Evolutionary conservation across 2,888 invertebrate genomes (phyloP).

Genomic region (Rhorus exstirpatorius): DNA sequence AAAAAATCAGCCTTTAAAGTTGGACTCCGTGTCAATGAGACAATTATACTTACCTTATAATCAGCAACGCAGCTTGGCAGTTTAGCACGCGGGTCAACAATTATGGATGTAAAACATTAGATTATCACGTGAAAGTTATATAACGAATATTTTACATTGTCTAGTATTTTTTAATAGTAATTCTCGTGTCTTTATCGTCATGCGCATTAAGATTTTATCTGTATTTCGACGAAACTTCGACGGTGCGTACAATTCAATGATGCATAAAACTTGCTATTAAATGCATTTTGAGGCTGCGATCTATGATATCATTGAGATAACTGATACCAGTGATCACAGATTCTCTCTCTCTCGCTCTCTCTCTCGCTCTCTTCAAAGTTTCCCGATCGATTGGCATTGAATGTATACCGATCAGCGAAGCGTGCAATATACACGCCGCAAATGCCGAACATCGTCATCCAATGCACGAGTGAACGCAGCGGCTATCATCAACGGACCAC

Average conservation of each 20-base stretch:
- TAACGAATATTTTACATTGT: background rate
- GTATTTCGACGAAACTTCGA: background rate
- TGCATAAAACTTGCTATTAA: background rate
- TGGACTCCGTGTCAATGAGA: no score
- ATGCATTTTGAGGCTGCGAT: background rate
- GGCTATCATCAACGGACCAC: conserved; percentile 28
- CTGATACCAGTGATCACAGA: background rate
- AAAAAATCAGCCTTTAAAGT: no score
- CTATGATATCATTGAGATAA: conserved; percentile 22
- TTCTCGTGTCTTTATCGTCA: conserved; percentile 8
- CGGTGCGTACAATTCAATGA: background rate
- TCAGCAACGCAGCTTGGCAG: no score
- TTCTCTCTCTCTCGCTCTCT: background rate
- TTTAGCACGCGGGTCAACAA: no score
- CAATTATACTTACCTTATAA: no score
- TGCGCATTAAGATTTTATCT: conserved; percentile 12
- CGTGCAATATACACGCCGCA: conserved; percentile 30
- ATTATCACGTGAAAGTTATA: no score
- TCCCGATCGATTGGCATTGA: conserved; percentile 64
- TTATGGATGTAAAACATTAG: no score
- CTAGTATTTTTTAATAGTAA: background rate
- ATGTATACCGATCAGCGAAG: conserved; percentile 45
- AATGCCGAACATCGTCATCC: conserved; percentile 34
- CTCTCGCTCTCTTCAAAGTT: conserved; percentile 23
- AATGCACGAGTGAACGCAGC: conserved; percentile 46